Base-by-base conservation (phyloP, 1,140 invertebrate species). In the Prorops nasuta region DNA sequence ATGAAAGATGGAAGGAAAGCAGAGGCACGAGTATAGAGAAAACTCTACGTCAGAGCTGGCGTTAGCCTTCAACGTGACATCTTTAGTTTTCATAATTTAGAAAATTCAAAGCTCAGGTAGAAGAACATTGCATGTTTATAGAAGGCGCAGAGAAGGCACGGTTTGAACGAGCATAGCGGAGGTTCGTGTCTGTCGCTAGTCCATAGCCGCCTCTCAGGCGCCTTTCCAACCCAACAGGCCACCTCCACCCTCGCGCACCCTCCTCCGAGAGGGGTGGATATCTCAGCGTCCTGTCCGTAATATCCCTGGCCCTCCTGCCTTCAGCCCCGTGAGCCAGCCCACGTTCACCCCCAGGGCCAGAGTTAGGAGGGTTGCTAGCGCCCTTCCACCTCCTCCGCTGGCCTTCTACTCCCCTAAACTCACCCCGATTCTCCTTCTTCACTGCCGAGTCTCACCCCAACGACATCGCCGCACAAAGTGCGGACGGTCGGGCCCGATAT, bases 281-380 rank as follows among this genome's bases (percentile, higher is more conserved):
- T 69, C 63, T 67, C 60, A 56, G 52, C 60, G 63, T 69, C 60
- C 65, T 67, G 59, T 69, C 60, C 60, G 63, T 67, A 65, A 66
- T 75, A 72, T 62, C 62, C 60, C 65, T 63, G 54, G 55, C 58
- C 56, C 63, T 62, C 57, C 57, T 52, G 51, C 56, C 54, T 32
- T 50, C 49, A 35, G 51, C 55, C 58, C 45, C 50, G 47, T 49
- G 47, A 56, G 49, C 53, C 58, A 61, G 56, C 49, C 58, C 52
- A 46, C 55, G 55, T 51, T 56, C 60, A 51, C 60, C 66, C 64
- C 66, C 65, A 57, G 62, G 60, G 59, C 53, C 57, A 48, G 48
- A 70, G 68, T 67, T 66, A 71, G 69, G 64, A 72, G 68, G 72
- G 68, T 70, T 69, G 58, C 67, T 19, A 40, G 16, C 49, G 12